Percentiles rank a stretch among this genome's conserved stretches.
Evolutionary conservation across 2,888 invertebrate genomes (phyloP).

Genomic region (Ellobium chinense): DNA sequence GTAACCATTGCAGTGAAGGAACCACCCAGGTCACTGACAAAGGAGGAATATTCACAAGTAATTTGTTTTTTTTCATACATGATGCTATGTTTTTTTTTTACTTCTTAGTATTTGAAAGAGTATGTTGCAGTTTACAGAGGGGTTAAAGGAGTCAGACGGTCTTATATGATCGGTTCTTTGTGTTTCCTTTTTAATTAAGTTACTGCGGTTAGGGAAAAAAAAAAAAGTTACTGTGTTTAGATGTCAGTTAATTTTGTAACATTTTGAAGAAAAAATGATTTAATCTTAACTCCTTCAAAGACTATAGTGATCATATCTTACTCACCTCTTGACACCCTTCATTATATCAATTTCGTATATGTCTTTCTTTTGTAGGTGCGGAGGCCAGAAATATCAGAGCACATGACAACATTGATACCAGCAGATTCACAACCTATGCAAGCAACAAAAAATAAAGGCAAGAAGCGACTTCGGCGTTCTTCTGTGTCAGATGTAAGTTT

Average conservation of each 20-base stretch:
- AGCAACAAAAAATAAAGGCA: slow-evolving; percentile 40
- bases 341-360: background rate
- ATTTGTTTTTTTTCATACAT: background rate
- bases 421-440: slow-evolving; percentile 33
- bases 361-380: slow-evolving; percentile 62
- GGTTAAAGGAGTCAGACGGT: too few relatives aligned
- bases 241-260: too few relatives aligned
- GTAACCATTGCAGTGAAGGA: slow-evolving; percentile 26
- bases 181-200: too few relatives aligned
- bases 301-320: background rate
- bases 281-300: too few relatives aligned
- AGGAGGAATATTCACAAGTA: slow-evolving; percentile 49
- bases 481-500: slow-evolving; percentile 41
- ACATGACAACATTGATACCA: slow-evolving; percentile 51
- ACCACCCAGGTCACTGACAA: slow-evolving; percentile 13
- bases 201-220: too few relatives aligned
- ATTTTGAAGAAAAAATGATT: too few relatives aligned
- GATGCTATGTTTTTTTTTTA: background rate
- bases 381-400: slow-evolving; percentile 68
- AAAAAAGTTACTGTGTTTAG: too few relatives aligned
- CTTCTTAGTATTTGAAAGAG: too few relatives aligned
- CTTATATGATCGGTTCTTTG: too few relatives aligned
- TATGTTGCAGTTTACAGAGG: too few relatives aligned
- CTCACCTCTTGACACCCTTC: background rate
- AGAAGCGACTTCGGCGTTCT: slow-evolving; percentile 49